Evolutionary conservation across 2,797 vertebrate species (phyloP).

Genomic region (Poecile montanus): DNA sequence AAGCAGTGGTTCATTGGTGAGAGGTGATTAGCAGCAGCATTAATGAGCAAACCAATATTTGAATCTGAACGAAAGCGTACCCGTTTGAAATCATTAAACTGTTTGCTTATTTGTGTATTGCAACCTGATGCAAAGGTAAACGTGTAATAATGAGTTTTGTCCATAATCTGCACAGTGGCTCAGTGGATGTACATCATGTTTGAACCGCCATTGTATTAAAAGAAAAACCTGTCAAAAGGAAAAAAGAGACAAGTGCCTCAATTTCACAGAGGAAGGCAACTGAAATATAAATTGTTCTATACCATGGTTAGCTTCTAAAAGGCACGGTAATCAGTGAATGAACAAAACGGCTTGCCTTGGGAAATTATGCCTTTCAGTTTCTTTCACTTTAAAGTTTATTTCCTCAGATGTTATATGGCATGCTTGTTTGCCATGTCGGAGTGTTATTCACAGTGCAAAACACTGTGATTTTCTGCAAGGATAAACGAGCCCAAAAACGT

Average conservation of each 20-base stretch:
- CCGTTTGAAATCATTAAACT: slow-evolving; percentile 67
- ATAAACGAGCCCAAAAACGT: slow-evolving; percentile 65
- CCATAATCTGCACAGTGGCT: background rate
- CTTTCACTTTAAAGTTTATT: slow-evolving; percentile 74
- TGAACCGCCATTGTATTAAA: slow-evolving; percentile 41
- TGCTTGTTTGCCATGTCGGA: slow-evolving; percentile 54
- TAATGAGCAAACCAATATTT: slow-evolving; percentile 78
- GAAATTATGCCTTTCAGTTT: slow-evolving; percentile 69
- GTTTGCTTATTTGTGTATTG: slow-evolving; percentile 57
- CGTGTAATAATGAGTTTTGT: background rate
- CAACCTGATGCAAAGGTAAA: slow-evolving; percentile 53
- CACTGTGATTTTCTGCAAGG: slow-evolving; percentile 62
- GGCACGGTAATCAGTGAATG: slow-evolving; percentile 62
- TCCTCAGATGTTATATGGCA: slow-evolving; percentile 50
- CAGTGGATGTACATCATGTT: background rate
- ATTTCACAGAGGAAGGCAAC: slow-evolving; percentile 59
- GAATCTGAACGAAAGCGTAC: slow-evolving; percentile 76
- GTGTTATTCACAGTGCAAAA: slow-evolving; percentile 66
- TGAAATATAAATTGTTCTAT: slow-evolving; percentile 65
- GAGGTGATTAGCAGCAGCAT: slow-evolving; percentile 77
- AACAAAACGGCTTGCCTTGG: slow-evolving; percentile 69
- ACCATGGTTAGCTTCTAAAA: slow-evolving; percentile 66
- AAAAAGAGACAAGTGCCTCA: slow-evolving; percentile 40
- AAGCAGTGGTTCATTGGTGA: slow-evolving; percentile 80
- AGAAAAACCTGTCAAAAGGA: slow-evolving; percentile 49